These are phyloP conservation scores for Drosophila rhopaloa DNA, from an alignment of 1,140 invertebrate species.

Conservation along the genomic window DNA sequence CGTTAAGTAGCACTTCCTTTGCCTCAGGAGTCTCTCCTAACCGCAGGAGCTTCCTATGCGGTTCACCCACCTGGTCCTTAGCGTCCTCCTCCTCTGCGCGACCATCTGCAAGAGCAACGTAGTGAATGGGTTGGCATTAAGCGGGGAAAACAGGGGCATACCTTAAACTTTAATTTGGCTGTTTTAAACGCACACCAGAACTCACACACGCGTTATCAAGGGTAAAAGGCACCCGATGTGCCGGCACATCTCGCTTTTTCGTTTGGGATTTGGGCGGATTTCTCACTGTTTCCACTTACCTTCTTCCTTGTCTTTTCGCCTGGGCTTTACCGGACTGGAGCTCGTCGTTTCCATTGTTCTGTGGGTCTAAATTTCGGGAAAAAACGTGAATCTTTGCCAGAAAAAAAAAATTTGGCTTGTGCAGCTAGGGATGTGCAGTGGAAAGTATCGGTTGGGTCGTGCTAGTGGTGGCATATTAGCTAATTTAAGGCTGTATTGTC, in stretches of 20 bases:
- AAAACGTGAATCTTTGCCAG: conserved; percentile 26
- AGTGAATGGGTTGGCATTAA: conserved; percentile 79
- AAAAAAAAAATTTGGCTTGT: conserved; percentile 42
- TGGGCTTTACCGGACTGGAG: conserved; percentile 52
- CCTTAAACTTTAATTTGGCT: conserved; percentile 74
- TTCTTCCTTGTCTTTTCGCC: conserved; percentile 63
- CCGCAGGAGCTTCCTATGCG: conserved; percentile 57
- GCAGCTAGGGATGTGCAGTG: conserved; percentile 30
- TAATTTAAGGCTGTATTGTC: neutral
- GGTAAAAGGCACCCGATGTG: conserved; percentile 37
- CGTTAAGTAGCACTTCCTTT: conserved; percentile 39
- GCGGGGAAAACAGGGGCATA: conserved; percentile 55
- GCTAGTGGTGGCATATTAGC: conserved; percentile 15
- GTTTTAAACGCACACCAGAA: conserved; percentile 42
- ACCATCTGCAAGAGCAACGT: conserved; percentile 60
- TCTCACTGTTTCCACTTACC: conserved; percentile 57
- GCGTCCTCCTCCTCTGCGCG: conserved; percentile 18
- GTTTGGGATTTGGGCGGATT: conserved; percentile 13
- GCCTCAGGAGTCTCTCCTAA: conserved; percentile 20
- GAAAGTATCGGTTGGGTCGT: conserved; percentile 3
- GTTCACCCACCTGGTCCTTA: conserved; percentile 28
- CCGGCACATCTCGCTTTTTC: conserved; percentile 55
- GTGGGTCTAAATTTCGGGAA: conserved; percentile 1
- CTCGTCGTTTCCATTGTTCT: conserved; percentile 43
- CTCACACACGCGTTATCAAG: conserved; percentile 52